phyloP scores from a whole-genome alignment of 2,113 vertebrate genomes.

The Saguinus midas region DNA sequence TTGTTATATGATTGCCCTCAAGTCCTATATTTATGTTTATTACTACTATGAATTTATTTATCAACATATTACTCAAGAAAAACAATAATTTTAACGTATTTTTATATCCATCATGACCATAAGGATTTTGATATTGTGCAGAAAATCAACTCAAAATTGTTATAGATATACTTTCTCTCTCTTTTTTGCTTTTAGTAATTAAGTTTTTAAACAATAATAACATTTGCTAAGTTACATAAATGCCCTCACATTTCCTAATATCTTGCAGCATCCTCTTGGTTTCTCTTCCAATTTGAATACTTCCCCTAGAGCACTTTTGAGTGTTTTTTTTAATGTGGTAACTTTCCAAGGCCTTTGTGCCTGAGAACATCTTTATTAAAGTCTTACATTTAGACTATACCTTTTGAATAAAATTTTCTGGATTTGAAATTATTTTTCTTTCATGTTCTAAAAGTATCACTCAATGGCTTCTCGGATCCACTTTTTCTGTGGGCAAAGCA shows the following conservation, averaged over 20 bases:
- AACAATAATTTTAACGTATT: not conserved
- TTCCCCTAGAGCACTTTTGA: not conserved
- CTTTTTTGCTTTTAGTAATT: not conserved
- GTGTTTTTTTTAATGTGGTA: not conserved
- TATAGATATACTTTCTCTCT: not conserved
- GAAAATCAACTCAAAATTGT: not conserved
- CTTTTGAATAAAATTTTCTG: not conserved
- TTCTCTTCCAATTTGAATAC: constrained; percentile 1
- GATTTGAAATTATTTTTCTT: not conserved
- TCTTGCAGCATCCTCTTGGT: not conserved
- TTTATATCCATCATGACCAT: not conserved
- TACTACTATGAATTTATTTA: constrained; percentile 3
- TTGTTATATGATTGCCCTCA: not conserved
- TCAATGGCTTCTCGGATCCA: not conserved
- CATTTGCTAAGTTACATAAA: not conserved
- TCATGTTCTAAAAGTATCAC: not conserved
- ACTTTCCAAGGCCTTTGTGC: not conserved
- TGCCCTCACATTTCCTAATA: not conserved
- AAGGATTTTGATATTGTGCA: not conserved
- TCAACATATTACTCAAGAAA: not conserved
- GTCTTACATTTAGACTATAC: not conserved
- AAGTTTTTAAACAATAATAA: not conserved
- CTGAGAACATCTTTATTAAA: not conserved
- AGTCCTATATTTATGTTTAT: not conserved
- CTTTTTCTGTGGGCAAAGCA: not conserved